Evolutionary conservation across 2,113 vertebrate genomes (phyloP).

Genomic region (Anguilla rostrata): DNA sequence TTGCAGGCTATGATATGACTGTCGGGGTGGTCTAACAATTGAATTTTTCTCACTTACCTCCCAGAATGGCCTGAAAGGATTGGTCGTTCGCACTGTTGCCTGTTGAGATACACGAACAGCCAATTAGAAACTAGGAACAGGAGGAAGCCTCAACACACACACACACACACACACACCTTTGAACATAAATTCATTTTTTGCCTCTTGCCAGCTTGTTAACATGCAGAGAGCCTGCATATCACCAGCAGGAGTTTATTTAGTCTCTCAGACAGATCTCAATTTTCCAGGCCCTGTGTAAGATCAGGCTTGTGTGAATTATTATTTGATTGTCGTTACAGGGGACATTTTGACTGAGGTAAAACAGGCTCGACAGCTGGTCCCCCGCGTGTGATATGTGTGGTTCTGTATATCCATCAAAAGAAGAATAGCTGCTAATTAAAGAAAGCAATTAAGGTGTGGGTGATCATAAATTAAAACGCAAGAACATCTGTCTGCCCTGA

Average conservation of each 20-base stretch:
- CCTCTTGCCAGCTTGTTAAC: neutral
- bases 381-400: constrained; percentile 23
- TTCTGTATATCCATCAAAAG: constrained; percentile 41
- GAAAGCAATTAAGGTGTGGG: constrained; percentile 55
- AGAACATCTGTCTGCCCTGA: constrained; percentile 51
- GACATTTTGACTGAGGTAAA: constrained; percentile 26
- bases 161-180: neutral
- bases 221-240: neutral
- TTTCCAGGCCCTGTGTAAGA: constrained; percentile 3
- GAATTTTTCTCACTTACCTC: constrained; percentile 40
- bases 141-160: neutral
- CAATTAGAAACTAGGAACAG: neutral
- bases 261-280: neutral
- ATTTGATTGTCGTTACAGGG: neutral
- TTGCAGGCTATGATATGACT: constrained; percentile 3
- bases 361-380: constrained; percentile 47
- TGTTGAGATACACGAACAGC: constrained; percentile 13
- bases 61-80: constrained; percentile 43
- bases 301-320: neutral
- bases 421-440: constrained; percentile 52
- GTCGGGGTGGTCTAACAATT: neutral
- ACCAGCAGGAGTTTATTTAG: neutral
- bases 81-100: constrained; percentile 16
- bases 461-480: constrained; percentile 56
- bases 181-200: neutral